phyloP scores from a whole-genome alignment of 2,888 invertebrate genomes.

The Scaptomyza cyrtandrae region DNA sequence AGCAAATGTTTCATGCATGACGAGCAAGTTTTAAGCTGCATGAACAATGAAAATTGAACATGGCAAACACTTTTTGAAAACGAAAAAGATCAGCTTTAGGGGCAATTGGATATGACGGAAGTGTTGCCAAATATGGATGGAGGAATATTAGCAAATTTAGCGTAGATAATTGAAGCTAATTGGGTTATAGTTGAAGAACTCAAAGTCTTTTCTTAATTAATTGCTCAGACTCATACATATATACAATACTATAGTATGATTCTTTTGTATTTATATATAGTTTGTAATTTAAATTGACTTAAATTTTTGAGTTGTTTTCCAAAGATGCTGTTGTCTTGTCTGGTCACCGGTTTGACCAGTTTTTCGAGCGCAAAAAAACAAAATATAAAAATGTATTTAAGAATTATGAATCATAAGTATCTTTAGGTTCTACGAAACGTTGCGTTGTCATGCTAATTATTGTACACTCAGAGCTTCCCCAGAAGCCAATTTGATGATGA shows the following conservation, averaged over 20 bases:
- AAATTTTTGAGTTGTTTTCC: constrained; percentile 12
- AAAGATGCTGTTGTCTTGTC: not conserved
- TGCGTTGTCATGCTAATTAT: constrained; percentile 55
- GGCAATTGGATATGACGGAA: constrained; percentile 55
- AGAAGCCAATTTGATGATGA: constrained; percentile 20
- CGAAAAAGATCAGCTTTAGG: constrained; percentile 28
- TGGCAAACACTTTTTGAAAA: constrained; percentile 33
- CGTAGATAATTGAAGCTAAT: constrained; percentile 70
- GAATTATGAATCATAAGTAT: constrained; percentile 32
- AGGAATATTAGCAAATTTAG: not conserved
- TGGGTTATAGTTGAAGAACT: constrained; percentile 67
- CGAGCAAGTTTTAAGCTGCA: constrained; percentile 30
- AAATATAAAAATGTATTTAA: too few species aligned
- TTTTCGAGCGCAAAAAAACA: constrained; percentile 17
- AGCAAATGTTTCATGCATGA: constrained; percentile 44
- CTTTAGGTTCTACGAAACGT: constrained; percentile 47
- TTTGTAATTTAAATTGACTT: constrained; percentile 26
- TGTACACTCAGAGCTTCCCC: constrained; percentile 45
- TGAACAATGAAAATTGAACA: constrained; percentile 18
- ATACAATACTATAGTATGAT: not conserved
- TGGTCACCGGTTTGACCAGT: constrained; percentile 58
- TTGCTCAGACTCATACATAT: constrained; percentile 20
- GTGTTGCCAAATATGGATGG: constrained; percentile 17
- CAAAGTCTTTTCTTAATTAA: constrained; percentile 53
- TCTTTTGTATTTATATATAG: not conserved